These are phyloP conservation scores for Knipowitschia caucasica DNA, from an alignment of 2,797 vertebrate species.

Conservation along the genomic window DNA sequence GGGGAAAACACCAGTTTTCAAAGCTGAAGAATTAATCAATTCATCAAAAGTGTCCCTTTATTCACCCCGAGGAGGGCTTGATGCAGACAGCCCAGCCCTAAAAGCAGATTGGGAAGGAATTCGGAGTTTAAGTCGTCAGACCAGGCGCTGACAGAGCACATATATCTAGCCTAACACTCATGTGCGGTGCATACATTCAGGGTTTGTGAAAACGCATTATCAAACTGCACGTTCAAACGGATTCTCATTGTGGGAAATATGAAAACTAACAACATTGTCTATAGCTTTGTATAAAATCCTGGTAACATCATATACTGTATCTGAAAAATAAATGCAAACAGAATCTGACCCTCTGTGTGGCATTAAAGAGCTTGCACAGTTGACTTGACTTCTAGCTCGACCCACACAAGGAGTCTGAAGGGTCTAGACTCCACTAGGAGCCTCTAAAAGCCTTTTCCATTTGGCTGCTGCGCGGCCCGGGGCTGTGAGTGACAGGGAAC, in stretches of 20 bases:
- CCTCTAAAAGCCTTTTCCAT: conserved; percentile 77
- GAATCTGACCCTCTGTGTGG: conserved; percentile 9
- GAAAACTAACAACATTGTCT: no score
- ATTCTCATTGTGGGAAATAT: conserved; percentile 4
- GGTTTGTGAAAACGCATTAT: not conserved
- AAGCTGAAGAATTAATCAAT: conserved; percentile 74
- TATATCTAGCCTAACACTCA: conserved; percentile 52
- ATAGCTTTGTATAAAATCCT: no score
- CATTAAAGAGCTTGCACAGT: conserved; percentile 1
- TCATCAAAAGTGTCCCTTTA: conserved; percentile 74
- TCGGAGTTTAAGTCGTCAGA: conserved; percentile 48
- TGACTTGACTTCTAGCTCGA: not conserved
- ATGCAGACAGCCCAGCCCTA: conserved; percentile 53
- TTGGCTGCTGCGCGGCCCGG: conserved; percentile 62
- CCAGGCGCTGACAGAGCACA: conserved; percentile 45
- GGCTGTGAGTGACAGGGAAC: conserved; percentile 76
- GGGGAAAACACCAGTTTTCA: conserved; percentile 65
- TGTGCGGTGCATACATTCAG: conserved; percentile 2
- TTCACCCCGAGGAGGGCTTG: conserved; percentile 68
- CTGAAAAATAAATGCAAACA: no score
- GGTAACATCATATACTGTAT: no score
- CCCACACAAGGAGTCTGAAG: conserved; percentile 20
- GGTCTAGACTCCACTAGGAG: conserved; percentile 63
- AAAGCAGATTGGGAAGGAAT: conserved; percentile 62
- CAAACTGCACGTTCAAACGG: not conserved